phyloP scores from a whole-genome alignment of 1,140 invertebrate genomes.

The Trichomalopsis sarcophagae region DNA sequence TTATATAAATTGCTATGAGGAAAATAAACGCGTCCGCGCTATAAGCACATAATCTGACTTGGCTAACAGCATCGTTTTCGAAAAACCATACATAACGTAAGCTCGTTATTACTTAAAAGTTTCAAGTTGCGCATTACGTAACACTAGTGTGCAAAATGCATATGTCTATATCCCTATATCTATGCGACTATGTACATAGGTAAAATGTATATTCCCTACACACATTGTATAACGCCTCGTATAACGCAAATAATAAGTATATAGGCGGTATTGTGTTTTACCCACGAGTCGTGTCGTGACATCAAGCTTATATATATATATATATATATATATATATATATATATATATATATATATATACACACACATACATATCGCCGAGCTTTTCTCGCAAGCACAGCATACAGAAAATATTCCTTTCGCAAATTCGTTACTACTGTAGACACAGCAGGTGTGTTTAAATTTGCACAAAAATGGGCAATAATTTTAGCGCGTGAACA shows the following conservation, averaged over 20 bases:
- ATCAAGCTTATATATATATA: constrained; percentile 9
- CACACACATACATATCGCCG: too few species aligned
- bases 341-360: too few species aligned
- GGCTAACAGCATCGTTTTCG: constrained; percentile 12
- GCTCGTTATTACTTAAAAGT: constrained; percentile 41
- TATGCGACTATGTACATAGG: too few species aligned
- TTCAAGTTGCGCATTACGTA: constrained; percentile 43
- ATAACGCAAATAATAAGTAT: constrained; percentile 32
- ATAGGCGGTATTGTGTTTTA: constrained; percentile 20
- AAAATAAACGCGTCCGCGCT: constrained; percentile 5
- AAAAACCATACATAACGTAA: constrained; percentile 33
- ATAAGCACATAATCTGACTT: constrained; percentile 21
- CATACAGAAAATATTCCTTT: too few species aligned
- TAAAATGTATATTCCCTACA: neutral
- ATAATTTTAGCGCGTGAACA: too few species aligned
- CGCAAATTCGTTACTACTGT: too few species aligned
- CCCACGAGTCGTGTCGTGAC: neutral
- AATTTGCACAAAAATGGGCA: too few species aligned
- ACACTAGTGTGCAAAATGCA: neutral
- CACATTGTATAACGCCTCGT: constrained; percentile 48
- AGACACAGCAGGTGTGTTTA: too few species aligned
- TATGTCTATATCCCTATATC: neutral
- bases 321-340: too few species aligned
- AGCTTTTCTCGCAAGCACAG: neutral
- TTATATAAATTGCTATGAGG: constrained; percentile 28